Evolutionary conservation across 2,113 vertebrate genomes (phyloP), one percentile per base, ranked within the genome.

Genomic region (pig (Sus scrofa)): DNA sequence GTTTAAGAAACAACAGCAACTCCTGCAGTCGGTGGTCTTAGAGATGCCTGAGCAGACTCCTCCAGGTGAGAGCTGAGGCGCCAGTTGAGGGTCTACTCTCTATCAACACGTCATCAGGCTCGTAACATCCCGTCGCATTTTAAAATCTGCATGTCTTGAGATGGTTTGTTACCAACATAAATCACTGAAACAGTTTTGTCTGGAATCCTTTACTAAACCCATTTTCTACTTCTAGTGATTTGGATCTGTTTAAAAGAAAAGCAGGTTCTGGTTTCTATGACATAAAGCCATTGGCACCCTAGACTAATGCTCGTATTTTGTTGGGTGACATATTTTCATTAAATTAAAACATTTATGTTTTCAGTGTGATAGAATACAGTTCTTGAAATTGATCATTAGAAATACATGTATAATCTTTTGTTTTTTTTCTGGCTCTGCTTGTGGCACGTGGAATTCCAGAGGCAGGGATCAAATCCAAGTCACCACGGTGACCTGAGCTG

Each of bases 81-180:
- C 7, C 3, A 2, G 3, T 7, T 71, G 30, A 77, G 15, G 3
- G 9, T 10, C 9, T 37, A 3, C 8, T n/a, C 1, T 5, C 7
- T 7, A 50, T 32, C 39, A 13, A 22, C 30, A 7, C 0, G 9
- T 13, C 6, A 0, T 6, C 1, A 27, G 16, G 6, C 18, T 79
- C 82, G 24, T 18, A 60, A 44, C 1, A 60, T 27, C 60, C 19
- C 4, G 15, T 14, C 27, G 54, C 10, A 8, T 86, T 90, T 65
- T 26, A 34, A 10, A 34, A 71, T 52, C 44, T 6, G n/a, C 11
- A 22, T 20, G 7, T 63, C 22, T 65, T 34, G 16, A 50, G 14
- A 44, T 44, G 74, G 12, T 14, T 12, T 5, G 3, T 20, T 83
- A 58, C 50, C 27, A 56, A 32, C 50, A 44, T 27, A 62, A 58